These are phyloP conservation scores for Ceratina calcarata DNA, from an alignment of 1,140 invertebrate species.

Conservation along the genomic window DNA sequence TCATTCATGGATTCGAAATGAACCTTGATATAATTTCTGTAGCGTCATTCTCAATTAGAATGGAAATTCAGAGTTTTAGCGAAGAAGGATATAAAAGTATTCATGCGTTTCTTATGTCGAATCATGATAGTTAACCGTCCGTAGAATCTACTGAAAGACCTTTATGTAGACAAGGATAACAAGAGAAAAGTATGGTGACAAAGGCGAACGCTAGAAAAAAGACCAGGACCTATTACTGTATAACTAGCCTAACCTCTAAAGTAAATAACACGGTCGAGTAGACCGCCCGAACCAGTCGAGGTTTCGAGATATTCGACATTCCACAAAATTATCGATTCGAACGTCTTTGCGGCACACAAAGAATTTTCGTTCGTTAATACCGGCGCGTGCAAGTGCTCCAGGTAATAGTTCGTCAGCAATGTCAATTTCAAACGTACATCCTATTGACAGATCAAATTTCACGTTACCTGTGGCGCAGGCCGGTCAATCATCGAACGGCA, in stretches of 20 bases:
- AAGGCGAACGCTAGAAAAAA: constrained; percentile 38
- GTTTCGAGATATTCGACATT: constrained; percentile 31
- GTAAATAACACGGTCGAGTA: constrained; percentile 45
- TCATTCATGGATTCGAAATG: too few relatives aligned
- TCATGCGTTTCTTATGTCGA: neutral
- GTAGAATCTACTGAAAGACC: neutral
- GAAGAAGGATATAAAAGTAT: neutral
- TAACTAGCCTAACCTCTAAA: constrained; percentile 54
- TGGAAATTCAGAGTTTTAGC: too few relatives aligned
- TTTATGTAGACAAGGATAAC: neutral
- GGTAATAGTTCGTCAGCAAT: constrained; percentile 15
- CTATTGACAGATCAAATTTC: neutral
- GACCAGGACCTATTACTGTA: neutral
- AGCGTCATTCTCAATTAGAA: too few relatives aligned
- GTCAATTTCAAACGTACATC: constrained; percentile 14
- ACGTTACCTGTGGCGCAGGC: neutral
- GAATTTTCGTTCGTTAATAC: too few relatives aligned
- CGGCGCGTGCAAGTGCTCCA: neutral
- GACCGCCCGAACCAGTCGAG: constrained; percentile 4
- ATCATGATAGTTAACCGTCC: neutral
- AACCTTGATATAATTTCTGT: too few relatives aligned
- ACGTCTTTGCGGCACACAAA: neutral
- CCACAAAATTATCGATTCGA: constrained; percentile 35
- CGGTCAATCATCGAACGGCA: neutral
- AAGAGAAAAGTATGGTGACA: neutral